Percentiles rank a stretch among this genome's conserved stretches.
Conservation (phyloP, 2,113 vertebrate species). For the Actenoides lindsayi region DNA sequence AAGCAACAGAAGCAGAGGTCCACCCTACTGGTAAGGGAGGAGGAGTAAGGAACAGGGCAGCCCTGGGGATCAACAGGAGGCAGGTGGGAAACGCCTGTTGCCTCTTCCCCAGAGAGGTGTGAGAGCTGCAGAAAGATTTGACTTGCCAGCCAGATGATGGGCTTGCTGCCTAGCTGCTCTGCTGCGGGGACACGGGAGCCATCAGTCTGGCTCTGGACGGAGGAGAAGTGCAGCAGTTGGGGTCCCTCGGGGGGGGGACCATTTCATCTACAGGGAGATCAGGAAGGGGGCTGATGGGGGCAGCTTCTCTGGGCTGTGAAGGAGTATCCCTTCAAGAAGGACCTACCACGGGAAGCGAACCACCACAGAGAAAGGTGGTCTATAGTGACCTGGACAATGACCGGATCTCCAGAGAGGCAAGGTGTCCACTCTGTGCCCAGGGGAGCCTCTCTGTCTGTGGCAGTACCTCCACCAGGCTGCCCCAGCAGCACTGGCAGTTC, state of each 20-base stretch:
- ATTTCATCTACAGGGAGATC: not conserved
- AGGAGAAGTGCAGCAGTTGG: no score
- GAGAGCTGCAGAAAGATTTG: not conserved
- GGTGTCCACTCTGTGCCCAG: no score
- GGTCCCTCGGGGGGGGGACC: not conserved
- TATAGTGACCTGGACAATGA: no score
- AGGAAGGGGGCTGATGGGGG: not conserved
- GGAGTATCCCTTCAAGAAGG: no score
- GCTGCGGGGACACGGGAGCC: not conserved
- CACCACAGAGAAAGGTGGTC: no score
- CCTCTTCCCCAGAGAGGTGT: not conserved
- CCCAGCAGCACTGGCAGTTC: no score
- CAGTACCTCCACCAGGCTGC: no score
- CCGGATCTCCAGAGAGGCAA: no score
- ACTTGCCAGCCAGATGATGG: accelerated
- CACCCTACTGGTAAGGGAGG: not conserved
- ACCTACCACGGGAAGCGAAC: no score
- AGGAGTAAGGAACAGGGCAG: not conserved
- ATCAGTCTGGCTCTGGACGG: not conserved
- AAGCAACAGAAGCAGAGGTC: not conserved
- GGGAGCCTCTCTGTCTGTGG: no score
- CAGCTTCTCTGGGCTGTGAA: accelerated
- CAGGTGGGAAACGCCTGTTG: no score
- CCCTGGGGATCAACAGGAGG: accelerated
- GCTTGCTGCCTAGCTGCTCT: not conserved